Percentiles rank a stretch among this genome's conserved stretches.
These are phyloP conservation scores for Myripristis jacobus DNA, from an alignment of 2,797 vertebrate genomes.

Conservation along the genomic window DNA sequence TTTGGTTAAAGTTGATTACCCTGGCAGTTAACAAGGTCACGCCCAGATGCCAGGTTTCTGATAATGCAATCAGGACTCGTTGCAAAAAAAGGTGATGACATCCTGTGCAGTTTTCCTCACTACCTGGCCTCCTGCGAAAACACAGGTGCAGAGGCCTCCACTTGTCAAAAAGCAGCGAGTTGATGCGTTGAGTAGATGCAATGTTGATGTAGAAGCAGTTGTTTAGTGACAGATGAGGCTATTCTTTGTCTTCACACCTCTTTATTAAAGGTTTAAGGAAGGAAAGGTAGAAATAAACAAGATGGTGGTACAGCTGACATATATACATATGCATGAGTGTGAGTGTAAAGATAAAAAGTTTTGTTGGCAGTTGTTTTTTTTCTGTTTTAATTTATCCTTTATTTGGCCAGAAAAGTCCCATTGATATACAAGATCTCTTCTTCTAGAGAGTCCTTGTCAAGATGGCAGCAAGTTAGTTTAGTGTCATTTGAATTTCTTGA, in stretches of 20 bases:
- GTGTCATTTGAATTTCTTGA: neutral
- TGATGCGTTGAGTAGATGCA: constrained; percentile 46
- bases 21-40: constrained; percentile 99
- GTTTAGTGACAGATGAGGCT: constrained; percentile 41
- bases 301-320: constrained; percentile 35
- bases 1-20: constrained; percentile 99
- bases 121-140: constrained; percentile 48
- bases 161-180: constrained; percentile 47
- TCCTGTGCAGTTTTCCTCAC: constrained; percentile 53
- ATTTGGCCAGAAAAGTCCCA: too few species aligned
- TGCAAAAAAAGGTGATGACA: constrained; percentile 81
- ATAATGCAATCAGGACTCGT: constrained; percentile 97
- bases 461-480: too few species aligned
- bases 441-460: too few species aligned
- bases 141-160: constrained; percentile 44
- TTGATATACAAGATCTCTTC: too few species aligned
- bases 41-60: constrained; percentile 99
- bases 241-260: constrained; percentile 46
- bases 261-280: constrained; percentile 36
- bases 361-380: neutral
- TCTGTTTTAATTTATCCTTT: too few species aligned
- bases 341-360: constrained; percentile 13
- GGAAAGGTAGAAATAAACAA: constrained; percentile 43
- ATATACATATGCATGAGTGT: constrained; percentile 2
- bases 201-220: constrained; percentile 41